Percentiles rank a stretch among this genome's conserved stretches.
Evolutionary conservation across 2,797 vertebrate genomes (phyloP).

Genomic region (Mormyrus proboscirostris): DNA sequence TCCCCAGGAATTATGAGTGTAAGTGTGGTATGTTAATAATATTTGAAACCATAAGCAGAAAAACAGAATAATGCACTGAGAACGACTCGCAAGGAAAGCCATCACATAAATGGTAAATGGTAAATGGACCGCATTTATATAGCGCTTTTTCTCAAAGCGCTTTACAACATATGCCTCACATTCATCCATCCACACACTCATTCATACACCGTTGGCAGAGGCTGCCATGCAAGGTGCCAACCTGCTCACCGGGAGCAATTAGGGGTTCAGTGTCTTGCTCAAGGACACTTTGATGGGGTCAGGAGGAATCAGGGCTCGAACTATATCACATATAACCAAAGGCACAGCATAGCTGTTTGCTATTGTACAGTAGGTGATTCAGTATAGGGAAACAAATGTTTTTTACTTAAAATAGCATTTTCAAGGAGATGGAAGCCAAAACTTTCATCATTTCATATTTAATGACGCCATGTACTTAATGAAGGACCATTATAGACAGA

Average conservation of each 20-base stretch:
- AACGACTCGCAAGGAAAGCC: slow-evolving; percentile 5
- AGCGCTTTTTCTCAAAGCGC: no score
- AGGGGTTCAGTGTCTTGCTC: no score
- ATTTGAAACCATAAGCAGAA: background rate
- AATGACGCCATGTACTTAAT: slow-evolving; percentile 4
- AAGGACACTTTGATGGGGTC: no score
- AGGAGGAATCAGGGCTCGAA: no score
- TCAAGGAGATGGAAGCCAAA: slow-evolving; percentile 30
- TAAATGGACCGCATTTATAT: no score
- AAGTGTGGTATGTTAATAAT: background rate
- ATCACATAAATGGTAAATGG: background rate
- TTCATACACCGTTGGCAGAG: no score
- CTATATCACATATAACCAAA: slow-evolving; percentile 16
- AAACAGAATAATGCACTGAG: background rate
- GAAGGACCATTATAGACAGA: slow-evolving; percentile 14
- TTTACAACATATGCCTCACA: no score
- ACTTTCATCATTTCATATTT: background rate
- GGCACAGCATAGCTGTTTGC: background rate
- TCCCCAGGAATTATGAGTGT: background rate
- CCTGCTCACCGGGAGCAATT: no score
- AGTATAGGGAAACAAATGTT: slow-evolving; percentile 25
- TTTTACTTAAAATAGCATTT: slow-evolving; percentile 34
- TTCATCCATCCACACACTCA: no score
- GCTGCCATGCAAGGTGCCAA: no score
- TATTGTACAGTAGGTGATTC: slow-evolving; percentile 19